Evolutionary conservation across 37 sponge, comb jelly and placozoan genomes (phyloP), one percentile per base, ranked within the genome.

Genomic region (Spongilla lacustris): DNA sequence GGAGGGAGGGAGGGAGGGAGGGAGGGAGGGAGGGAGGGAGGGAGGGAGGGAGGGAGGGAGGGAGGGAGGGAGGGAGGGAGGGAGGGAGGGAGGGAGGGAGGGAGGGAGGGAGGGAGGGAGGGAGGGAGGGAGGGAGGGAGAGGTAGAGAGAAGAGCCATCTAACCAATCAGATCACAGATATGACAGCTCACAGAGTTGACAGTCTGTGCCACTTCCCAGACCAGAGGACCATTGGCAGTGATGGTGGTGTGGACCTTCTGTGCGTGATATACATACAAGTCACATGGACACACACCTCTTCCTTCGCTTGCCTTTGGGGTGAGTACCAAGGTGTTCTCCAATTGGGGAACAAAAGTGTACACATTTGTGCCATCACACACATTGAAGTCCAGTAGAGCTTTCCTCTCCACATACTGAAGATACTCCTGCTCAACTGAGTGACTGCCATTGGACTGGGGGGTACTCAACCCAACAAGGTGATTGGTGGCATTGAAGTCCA

Each of bases 311-410:
- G 49, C 77, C 66, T 79, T 71, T 22, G 79, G 86, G 31, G 78
- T 86, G 12, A 79, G 50, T 34, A 33, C 34, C 23, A 33, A 25
- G 2, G 76, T 69, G n/a, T n/a, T 41, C 12, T 78, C 83, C 2
- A 68, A 50, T 11, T 79, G 73, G 28, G 89, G 89, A 4, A 88
- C 83, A 88, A 88, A 88, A 0, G 89, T 88, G 70, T 88, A 88
- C 71, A 88, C 89, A 82, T 83, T 88, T 0, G 83, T 83, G 14
- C 89, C 89, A 58, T 50, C 78, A 66, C 83, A 88, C n/a, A 83
- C 83, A 17, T 67, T 77, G 13, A 81, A 36, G 58, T 68, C 81
- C 19, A 27, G 11, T 21, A 71, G 0, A 1, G 28, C 34, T 38
- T 69, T 38, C 76, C 81, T 87, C 67, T 87, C 88, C 13, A 50